phyloP scores from a whole-genome alignment of 2,797 vertebrate species.

The Lacerta agilis region DNA sequence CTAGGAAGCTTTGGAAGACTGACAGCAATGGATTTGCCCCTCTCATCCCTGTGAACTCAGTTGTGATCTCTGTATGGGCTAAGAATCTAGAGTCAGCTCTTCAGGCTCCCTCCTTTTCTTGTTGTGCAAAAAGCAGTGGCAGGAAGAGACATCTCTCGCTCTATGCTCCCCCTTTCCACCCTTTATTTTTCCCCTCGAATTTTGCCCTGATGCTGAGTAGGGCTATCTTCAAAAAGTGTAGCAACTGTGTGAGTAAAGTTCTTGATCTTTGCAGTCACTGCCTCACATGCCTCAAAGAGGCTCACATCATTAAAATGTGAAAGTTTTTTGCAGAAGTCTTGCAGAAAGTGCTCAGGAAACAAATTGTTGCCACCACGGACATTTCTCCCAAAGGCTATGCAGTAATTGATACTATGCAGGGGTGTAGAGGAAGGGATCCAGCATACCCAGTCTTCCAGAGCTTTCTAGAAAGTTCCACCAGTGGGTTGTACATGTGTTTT shows the following conservation, averaged over 20 bases:
- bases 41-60: background rate
- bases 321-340: background rate
- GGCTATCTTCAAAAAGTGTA: background rate
- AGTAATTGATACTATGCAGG: background rate
- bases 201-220: background rate
- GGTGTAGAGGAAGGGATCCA: background rate
- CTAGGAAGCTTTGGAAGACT: background rate
- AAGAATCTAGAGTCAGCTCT: background rate
- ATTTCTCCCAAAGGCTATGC: background rate
- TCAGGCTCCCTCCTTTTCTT: background rate
- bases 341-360: background rate
- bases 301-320: background rate
- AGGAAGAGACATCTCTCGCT: background rate
- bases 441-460: background rate
- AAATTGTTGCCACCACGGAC: background rate
- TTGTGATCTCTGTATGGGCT: background rate
- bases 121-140: background rate
- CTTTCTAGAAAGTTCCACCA: too few species aligned
- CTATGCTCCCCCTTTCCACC: background rate
- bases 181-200: too few species aligned
- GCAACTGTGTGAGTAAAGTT: background rate
- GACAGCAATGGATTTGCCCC: background rate
- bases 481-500: background rate
- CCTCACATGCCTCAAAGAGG: background rate
- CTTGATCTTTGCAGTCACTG: background rate